Evolutionary conservation across 2,888 invertebrate genomes (phyloP).

Genomic region (Cephalotes varians): DNA sequence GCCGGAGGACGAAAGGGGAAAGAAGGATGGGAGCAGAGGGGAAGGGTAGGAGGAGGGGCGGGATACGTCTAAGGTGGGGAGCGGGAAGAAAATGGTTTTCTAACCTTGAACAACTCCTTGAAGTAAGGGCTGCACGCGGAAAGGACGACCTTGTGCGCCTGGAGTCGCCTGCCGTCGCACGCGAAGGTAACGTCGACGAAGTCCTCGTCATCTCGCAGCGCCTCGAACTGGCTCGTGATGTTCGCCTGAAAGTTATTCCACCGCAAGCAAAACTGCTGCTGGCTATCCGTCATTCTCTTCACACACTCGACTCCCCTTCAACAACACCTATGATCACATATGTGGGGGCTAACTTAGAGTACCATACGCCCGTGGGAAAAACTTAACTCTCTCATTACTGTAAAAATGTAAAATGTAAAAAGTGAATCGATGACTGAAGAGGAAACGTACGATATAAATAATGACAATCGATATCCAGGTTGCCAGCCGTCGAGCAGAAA

Average conservation of each 20-base stretch:
- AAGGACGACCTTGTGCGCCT: conserved; percentile 94
- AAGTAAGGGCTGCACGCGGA: conserved; percentile 96
- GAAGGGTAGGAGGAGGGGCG: conserved; percentile 47
- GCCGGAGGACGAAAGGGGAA: conserved; percentile 35
- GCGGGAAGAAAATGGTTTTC: conserved; percentile 80
- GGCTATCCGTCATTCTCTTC: conserved; percentile 86
- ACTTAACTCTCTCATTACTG: conserved; percentile 83
- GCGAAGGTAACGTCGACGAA: conserved; percentile 96
- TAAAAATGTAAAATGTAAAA: conserved; percentile 85
- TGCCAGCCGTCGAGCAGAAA: conserved; percentile 71
- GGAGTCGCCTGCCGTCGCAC: conserved; percentile 93
- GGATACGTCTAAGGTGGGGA: conserved; percentile 63
- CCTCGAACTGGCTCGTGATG: conserved; percentile 94
- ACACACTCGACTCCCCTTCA: conserved; percentile 80
- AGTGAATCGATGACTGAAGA: conserved; percentile 86
- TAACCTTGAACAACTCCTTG: conserved; percentile 94
- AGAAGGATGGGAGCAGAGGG: conserved; percentile 34
- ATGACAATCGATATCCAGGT: conserved; percentile 85
- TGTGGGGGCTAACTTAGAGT: conserved; percentile 76
- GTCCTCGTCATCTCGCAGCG: conserved; percentile 94
- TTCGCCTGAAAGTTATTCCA: conserved; percentile 97
- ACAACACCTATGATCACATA: conserved; percentile 79
- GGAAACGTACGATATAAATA: conserved; percentile 86
- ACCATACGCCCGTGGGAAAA: conserved; percentile 79
- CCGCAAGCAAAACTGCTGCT: conserved; percentile 95